Base-by-base conservation (phyloP, 2,797 vertebrate genomes). In the Dryobates pubescens region DNA sequence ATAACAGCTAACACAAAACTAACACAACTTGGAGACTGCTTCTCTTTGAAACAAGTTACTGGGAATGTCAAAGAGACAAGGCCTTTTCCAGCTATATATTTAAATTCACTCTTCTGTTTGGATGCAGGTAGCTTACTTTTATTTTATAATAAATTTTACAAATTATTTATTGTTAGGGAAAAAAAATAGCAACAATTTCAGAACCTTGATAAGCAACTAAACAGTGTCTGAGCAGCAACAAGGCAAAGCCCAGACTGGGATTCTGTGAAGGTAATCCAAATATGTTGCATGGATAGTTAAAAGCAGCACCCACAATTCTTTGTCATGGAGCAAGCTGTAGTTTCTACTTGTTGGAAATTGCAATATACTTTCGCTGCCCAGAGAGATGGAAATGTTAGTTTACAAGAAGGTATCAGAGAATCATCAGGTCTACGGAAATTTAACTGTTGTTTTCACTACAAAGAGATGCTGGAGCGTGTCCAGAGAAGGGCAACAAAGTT, bases 261-360 rank as follows among this genome's bases (percentile, higher is more conserved):
- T 89, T 92, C 93, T 7, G 1, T 84, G 81, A 82, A 86, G 78
- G 78, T 90, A 76, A 89, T 85, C 90, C 90, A 94, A 93, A 87
- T 74, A 51, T 80, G 82, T 77, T 82, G 71, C 36, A 53, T 79
- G 30, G 20, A 89, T 53, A 79, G 87, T 69, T 47, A 54, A 67
- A 76, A 74, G 51, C 63, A 92, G 56, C 29, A 69, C 36, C 26
- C 54, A 68, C 36, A 82, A 32, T 8, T 86, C 49, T 68, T 61
- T 49, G 5, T 29, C 49, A 77, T 6, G 27, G 9, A 92, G 45
- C 54, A 89, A 71, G 41, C 29, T 67, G 59, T 86, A 43, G 15
- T 70, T 59, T 75, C 43, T 58, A 7, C 27, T 86, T 36, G 41
- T 34, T 82, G 72, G n/a, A 90, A 83, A 81, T 30, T 3, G 9